Conservation (phyloP, 2,797 vertebrate genomes). For the Myripristis murdjan region DNA sequence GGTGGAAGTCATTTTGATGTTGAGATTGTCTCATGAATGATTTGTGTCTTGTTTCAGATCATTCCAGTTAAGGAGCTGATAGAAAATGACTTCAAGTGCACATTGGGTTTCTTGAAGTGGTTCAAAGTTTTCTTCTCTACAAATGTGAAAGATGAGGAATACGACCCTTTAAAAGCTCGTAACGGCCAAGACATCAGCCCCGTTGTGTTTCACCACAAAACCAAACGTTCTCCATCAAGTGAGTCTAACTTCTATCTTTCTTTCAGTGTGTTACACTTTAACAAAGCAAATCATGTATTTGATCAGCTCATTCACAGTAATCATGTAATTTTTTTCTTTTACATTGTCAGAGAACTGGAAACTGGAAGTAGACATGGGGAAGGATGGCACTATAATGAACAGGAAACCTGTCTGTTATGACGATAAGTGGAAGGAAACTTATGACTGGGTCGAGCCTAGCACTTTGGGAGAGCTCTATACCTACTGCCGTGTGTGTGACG, state of each 20-base stretch:
- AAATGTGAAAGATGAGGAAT: slow-evolving; percentile 62
- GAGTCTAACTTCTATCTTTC: slow-evolving; percentile 7
- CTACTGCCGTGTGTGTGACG: slow-evolving; percentile 77
- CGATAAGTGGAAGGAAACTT: slow-evolving; percentile 73
- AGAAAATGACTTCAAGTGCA: slow-evolving; percentile 71
- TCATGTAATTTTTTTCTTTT: slow-evolving; percentile 5
- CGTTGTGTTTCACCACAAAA: background rate
- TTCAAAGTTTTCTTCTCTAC: slow-evolving; percentile 77
- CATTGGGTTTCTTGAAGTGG: slow-evolving; percentile 82
- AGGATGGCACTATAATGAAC: background rate
- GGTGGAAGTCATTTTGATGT: background rate
- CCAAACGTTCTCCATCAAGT: background rate
- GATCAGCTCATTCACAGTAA: background rate
- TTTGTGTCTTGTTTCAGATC: slow-evolving; percentile 64
- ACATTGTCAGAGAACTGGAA: slow-evolving; percentile 38
- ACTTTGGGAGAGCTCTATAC: slow-evolving; percentile 69
- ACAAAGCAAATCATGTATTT: background rate
- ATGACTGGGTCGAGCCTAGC: slow-evolving; percentile 74
- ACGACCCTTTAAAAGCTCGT: slow-evolving; percentile 73
- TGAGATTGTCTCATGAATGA: background rate
- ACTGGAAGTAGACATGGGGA: slow-evolving; percentile 24
- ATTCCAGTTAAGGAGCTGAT: slow-evolving; percentile 80
- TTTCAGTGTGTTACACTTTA: background rate
- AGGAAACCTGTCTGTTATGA: slow-evolving; percentile 39
- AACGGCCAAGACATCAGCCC: slow-evolving; percentile 59